These are phyloP conservation scores for Laspeyria flexula DNA, from an alignment of 2,888 invertebrate genomes.

Conservation along the genomic window DNA sequence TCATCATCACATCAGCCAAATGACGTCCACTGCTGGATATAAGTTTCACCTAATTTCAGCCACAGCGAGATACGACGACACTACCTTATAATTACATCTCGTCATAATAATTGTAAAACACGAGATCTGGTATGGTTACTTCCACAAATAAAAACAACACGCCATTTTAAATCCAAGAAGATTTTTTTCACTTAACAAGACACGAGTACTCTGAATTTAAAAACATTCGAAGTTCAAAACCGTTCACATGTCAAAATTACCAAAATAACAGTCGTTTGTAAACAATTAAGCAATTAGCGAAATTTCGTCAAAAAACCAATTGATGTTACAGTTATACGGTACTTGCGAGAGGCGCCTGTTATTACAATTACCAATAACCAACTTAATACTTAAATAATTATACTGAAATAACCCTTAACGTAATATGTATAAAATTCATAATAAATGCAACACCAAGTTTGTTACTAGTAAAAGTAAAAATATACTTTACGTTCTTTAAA, in stretches of 20 bases:
- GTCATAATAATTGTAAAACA: background rate
- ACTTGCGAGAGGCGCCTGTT: constrained; percentile 67
- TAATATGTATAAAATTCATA: background rate
- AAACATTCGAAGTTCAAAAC: constrained; percentile 25
- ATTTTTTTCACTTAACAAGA: constrained; percentile 27
- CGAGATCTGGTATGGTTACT: background rate
- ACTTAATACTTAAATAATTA: background rate
- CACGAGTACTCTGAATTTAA: constrained; percentile 31
- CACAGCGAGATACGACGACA: background rate
- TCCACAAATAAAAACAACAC: background rate
- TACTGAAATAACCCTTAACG: constrained; percentile 19
- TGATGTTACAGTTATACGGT: constrained; percentile 72
- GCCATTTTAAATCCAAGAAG: constrained; percentile 9
- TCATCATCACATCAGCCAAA: no score
- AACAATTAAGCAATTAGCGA: constrained; percentile 80
- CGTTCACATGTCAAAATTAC: constrained; percentile 57
- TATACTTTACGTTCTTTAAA: constrained; percentile 20
- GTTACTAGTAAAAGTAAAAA: constrained; percentile 15
- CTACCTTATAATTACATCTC: background rate
- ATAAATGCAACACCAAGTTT: constrained; percentile 1
- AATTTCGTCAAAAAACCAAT: constrained; percentile 69
- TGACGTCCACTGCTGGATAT: no score
- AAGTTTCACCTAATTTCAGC: no score
- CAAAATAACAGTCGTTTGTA: constrained; percentile 63
- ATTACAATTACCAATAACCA: constrained; percentile 47